Evolutionary conservation across 37 sponge, comb jelly and placozoan species (phyloP), one percentile per base, ranked within the genome.

Genomic region (Amphimedon queenslandica): DNA sequence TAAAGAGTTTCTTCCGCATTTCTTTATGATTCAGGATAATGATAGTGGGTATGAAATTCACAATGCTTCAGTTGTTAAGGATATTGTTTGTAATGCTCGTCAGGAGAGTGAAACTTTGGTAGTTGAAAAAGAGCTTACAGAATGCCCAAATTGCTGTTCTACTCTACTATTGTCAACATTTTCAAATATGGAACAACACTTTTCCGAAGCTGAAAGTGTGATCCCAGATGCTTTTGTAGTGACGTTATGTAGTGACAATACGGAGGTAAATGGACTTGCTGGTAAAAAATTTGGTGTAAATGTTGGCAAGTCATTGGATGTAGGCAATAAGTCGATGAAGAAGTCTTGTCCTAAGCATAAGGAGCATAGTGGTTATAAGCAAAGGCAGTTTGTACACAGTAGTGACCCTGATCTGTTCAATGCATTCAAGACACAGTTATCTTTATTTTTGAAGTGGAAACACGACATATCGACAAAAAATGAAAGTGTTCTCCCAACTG

Each of bases 1-100:
- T 20, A 57, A 21, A 6, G 10, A 66, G 23, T 75, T 69, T 25
- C 29, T 33, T 0, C 83, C 88, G 1, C 78, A 76, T 1, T 81
- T 84, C 51, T 92, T 84, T 71, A 60, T 88, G 28, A 31, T 92
- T 11, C 72, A 80, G 35, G 30, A 70, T 37, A 84, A 88, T 77
- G 63, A 61, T 4, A 80, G 65, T 3, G 78, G 76, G 0, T 75
- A 70, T 34, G 78, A 84, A 64, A 21, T 92, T 8, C 71, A 72
- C 20, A 60, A 70, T 5, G 16, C 51, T 11, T 42, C 55, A 25
- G 36, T 31, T 18, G 43, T 70, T 10, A 37, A 66, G 5, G 34
- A 40, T 1, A 21, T 74, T 21, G 38, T 88, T 6, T 35, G 37
- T 28, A 32, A 58, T 1, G 73, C 80, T 29, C 58, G 77, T 37